Percentiles rank a stretch among this genome's conserved stretches.
These are phyloP conservation scores for human (Homo sapiens) DNA, from an alignment of 2,113 vertebrate species.

Conservation along the genomic window DNA sequence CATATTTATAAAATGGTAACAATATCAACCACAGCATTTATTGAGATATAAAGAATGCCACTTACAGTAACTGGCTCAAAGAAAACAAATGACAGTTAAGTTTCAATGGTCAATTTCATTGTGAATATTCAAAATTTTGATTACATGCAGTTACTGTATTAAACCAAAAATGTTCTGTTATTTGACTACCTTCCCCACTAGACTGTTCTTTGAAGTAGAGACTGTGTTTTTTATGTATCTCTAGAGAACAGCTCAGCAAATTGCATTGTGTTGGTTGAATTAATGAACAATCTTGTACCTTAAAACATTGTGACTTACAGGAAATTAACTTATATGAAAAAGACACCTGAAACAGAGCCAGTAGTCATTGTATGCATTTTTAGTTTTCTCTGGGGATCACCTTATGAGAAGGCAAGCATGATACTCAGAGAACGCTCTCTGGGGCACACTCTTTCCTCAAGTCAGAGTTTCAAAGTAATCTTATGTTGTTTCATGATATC, in stretches of 20 bases:
- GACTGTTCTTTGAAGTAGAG: background rate
- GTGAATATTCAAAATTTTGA: background rate
- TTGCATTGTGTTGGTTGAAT: conserved; percentile 9
- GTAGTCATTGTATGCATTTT: background rate
- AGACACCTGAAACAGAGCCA: conserved; percentile 25
- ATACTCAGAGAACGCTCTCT: conserved; percentile 23
- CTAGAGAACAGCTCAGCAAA: conserved; percentile 1
- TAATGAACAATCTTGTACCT: background rate
- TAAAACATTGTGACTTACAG: conserved; percentile 48
- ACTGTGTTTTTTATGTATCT: background rate
- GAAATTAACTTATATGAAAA: conserved; percentile 54
- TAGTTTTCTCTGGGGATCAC: conserved; percentile 17
- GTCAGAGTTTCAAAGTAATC: conserved; percentile 33
- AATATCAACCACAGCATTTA: background rate
- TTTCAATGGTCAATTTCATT: background rate
- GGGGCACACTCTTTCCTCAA: background rate
- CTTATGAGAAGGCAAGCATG: background rate
- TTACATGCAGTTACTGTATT: background rate
- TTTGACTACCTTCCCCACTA: background rate
- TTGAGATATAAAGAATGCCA: background rate
- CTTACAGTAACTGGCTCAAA: background rate
- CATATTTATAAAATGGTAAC: background rate
- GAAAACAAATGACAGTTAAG: background rate
- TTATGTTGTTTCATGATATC: background rate
- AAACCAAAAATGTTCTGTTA: background rate